Evolutionary conservation across 2,797 vertebrate genomes (phyloP).

Genomic region (Lepilemur ruficaudatus): DNA sequence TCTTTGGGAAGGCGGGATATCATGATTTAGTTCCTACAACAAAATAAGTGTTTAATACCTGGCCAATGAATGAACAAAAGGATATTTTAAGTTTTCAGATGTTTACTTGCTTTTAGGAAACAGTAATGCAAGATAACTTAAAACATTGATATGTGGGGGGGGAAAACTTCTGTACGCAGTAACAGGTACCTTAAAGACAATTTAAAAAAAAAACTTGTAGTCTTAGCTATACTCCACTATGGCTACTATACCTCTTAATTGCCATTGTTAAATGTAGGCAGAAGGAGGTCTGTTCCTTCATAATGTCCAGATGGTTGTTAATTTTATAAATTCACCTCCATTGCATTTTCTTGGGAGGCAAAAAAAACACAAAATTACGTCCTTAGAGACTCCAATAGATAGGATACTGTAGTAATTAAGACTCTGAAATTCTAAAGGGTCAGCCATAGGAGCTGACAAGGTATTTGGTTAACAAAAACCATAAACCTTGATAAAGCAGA

Average conservation of each 20-base stretch:
- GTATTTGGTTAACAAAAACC: neutral
- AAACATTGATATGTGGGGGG: neutral
- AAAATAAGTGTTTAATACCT: neutral
- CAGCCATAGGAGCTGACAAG: neutral
- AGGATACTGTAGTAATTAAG: neutral
- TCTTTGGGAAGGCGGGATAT: neutral
- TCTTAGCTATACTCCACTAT: neutral
- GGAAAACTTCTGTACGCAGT: neutral
- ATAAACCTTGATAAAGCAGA: neutral
- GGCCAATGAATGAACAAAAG: neutral
- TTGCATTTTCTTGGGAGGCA: constrained; percentile 58
- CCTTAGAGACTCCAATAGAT: neutral
- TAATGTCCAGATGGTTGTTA: constrained; percentile 42
- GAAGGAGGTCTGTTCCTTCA: constrained; percentile 41
- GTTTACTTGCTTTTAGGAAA: constrained; percentile 10
- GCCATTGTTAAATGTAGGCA: constrained; percentile 28
- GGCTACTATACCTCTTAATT: neutral
- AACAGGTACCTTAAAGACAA: neutral
- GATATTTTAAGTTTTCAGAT: neutral
- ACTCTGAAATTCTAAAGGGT: constrained; percentile 25
- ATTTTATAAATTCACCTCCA: constrained; percentile 62
- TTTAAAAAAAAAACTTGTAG: neutral
- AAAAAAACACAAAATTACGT: constrained; percentile 58
- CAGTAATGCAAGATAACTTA: neutral
- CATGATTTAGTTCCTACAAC: neutral